phyloP scores from a whole-genome alignment of 2,113 vertebrate species.

The Anoura caudifer region DNA sequence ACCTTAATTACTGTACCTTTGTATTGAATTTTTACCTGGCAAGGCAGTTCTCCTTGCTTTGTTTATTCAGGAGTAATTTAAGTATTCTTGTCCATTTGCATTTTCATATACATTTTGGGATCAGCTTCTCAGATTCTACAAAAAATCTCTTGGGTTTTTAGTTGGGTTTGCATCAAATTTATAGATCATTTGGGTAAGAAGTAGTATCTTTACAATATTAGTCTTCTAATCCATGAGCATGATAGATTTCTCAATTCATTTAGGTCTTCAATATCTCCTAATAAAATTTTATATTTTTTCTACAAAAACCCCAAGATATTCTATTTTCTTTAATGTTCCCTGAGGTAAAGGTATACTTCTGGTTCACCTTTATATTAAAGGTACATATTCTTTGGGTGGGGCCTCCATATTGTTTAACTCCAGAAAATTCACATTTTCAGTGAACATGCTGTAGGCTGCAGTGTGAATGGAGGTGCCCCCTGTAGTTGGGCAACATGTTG shows the following conservation, averaged over 20 bases:
- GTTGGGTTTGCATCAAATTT: background rate
- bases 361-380: background rate
- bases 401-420: background rate
- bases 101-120: background rate
- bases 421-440: background rate
- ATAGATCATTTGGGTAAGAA: background rate
- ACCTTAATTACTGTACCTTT: background rate
- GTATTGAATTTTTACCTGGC: background rate
- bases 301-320: background rate
- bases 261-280: background rate
- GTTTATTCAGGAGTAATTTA: background rate
- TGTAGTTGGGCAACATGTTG: background rate
- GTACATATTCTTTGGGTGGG: background rate
- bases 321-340: background rate
- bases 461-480: background rate
- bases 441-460: background rate
- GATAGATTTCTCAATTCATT: constrained; percentile 3
- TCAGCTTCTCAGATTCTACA: background rate
- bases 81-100: background rate
- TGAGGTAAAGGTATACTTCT: background rate
- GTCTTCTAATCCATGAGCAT: background rate
- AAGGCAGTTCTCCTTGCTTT: background rate
- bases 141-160: background rate
- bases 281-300: constrained; percentile 6
- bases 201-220: background rate